Evolutionary conservation across 2,797 vertebrate species (phyloP).

Genomic region (Pteropus rufus): DNA sequence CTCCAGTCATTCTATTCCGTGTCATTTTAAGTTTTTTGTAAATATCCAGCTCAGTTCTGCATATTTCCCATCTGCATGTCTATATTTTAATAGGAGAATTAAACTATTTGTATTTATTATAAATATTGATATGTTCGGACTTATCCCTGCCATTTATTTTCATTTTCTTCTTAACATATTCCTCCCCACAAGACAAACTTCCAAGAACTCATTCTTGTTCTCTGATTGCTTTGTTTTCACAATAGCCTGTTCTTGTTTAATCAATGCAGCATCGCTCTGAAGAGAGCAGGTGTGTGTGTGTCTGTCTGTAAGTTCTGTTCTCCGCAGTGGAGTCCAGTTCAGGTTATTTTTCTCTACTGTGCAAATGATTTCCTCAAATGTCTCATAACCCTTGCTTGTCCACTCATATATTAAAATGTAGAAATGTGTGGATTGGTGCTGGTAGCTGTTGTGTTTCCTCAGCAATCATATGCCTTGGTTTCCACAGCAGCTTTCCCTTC

Average conservation of each 20-base stretch:
- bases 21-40: not conserved
- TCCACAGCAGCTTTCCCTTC: not conserved
- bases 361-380: not conserved
- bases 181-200: not conserved
- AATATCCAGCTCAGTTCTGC: not conserved
- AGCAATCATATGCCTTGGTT: not conserved
- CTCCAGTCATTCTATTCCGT: not conserved
- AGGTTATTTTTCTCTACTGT: not conserved
- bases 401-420: not conserved
- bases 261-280: not conserved
- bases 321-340: not conserved
- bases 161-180: not conserved
- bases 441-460: not conserved
- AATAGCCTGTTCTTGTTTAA: not conserved
- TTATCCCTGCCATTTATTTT: not conserved
- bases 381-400: not conserved
- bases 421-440: not conserved
- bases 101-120: not conserved
- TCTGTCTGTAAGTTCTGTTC: not conserved
- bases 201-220: not conserved
- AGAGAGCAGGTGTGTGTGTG: not conserved
- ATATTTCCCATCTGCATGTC: not conserved
- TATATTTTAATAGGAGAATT: constrained; percentile 20
- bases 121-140: not conserved
- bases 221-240: not conserved